Base-by-base conservation (phyloP, 2,797 vertebrate genomes). In the Scolopax bukidnonensis region DNA sequence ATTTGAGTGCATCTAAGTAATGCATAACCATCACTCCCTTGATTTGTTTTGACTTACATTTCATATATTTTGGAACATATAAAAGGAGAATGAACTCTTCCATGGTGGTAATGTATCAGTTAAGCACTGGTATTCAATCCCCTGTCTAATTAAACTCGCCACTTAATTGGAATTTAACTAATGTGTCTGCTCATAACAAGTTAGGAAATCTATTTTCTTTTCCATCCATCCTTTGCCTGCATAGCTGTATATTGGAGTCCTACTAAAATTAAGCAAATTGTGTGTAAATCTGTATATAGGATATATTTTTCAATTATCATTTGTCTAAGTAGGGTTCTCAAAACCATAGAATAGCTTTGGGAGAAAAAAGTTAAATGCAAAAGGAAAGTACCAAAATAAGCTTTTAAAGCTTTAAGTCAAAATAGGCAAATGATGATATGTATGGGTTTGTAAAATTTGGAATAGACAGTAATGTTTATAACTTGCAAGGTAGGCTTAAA, bases 141-240 rank as follows among this genome's bases (percentile, higher is more conserved):
- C 8, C 25, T 84, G n/a, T 71, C 20, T 80, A 69, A 89, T 83
- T 94, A 92, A 89, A 53, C 30, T 43, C 41, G 68, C 43, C 30
- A 16, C 82, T 86, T 74, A 88, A 76, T 27, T 64, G 38, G 33
- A 84, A 84, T 81, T 65, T 82, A 84, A 59, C 38, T 84, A 45
- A 38, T 18, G 23, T 0, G 1, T 57, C 56, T 84, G 21, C n/a
- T 75, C 3, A 1, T 61, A 69, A 80, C 28, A 76, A 30, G 60
- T 60, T 53, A 63, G 48, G 48, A 90, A 93, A 77, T 4, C 14
- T 53, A 3, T 5, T 91, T 83, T 61, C 15, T 63, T 84, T 79
- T 76, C 28, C 4, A 32, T 81, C 59, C 11, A 10, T 91, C 11
- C 11, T 68, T 88, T 86, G 45, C 32, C 10, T 11, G 1, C 43